Evolutionary conservation across 2,888 invertebrate species (phyloP), one percentile per base, ranked within the genome.

Genomic region (Ennomos erosarius): DNA sequence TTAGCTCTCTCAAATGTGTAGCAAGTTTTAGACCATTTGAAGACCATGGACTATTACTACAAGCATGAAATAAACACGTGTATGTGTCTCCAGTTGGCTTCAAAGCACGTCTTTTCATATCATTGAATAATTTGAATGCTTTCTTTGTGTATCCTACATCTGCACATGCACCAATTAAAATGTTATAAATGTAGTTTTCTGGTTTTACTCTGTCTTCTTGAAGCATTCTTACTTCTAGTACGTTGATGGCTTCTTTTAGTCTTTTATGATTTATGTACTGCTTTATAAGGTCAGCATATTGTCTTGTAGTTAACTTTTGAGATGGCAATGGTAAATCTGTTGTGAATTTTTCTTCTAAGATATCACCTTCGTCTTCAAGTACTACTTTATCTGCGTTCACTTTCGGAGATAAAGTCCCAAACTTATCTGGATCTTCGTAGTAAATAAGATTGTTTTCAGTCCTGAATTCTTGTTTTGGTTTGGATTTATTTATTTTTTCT

Each of bases 21-120:
- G 98, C 96, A 78, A 94, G 93, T 51, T 93, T 89, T 39, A 98
- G 81, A 0, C 96, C 97, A 82, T 96, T 94, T 44, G 88, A 81
- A 1, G 92, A 86, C 86, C 94, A 94, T 0, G 96, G 96, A 57
- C 96, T 96, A 80, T 97, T 96, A 0, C 97, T 95, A 84, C 98
- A 98, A 1, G 97, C 96, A 87, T 98, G 97, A 78, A 99, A 96
- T 34, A 99, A 90, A 60, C 96, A 96, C 0, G 98, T 98, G 75
- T 97, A 98, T 0, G 96, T 96, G 12, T 96, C 95, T 0, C 93
- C 94, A 33, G 95, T 95, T 0, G 95, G 94, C 65, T 92, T 90
- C 0, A 98, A 79, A 0, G 94, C 95, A 42, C 95, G 90, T 75
- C 95, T 94, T 74, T 96, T 97, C 97, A 98, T 97, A 81, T 96